Evolutionary conservation across 1,140 invertebrate genomes (phyloP).

Genomic region (Drosophila athabasca): DNA sequence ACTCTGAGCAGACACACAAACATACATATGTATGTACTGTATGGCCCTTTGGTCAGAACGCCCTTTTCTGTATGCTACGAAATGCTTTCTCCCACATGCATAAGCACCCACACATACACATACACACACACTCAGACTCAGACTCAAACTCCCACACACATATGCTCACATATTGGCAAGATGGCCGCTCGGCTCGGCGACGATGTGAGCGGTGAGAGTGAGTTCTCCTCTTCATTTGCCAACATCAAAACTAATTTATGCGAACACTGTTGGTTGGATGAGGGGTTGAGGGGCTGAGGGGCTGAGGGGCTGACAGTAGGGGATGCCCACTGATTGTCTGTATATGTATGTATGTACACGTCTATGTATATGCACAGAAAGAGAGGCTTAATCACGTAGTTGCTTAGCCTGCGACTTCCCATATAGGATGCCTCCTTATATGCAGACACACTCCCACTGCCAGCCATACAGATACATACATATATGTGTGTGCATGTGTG

Average conservation of each 20-base stretch:
- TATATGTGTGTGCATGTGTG: constrained; percentile 1
- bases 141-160: constrained; percentile 17
- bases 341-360: background rate
- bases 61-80: constrained; percentile 49
- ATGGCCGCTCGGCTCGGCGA: constrained; percentile 54
- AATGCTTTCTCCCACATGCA: background rate
- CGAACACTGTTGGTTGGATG: constrained; percentile 39
- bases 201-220: constrained; percentile 17
- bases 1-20: constrained; percentile 19
- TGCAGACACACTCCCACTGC: too few species aligned
- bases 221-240: constrained; percentile 63
- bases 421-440: constrained; percentile 1
- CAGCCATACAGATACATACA: background rate
- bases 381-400: constrained; percentile 24
- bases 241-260: constrained; percentile 72
- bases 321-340: background rate
- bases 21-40: too few species aligned
- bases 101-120: constrained; percentile 11
- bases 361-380: constrained; percentile 10
- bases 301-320: background rate
- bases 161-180: constrained; percentile 51
- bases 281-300: background rate
- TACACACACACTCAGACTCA: background rate
- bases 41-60: constrained; percentile 37
- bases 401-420: constrained; percentile 10